Evolutionary conservation across 2,888 invertebrate species (phyloP).

Genomic region (Meta bourneti): DNA sequence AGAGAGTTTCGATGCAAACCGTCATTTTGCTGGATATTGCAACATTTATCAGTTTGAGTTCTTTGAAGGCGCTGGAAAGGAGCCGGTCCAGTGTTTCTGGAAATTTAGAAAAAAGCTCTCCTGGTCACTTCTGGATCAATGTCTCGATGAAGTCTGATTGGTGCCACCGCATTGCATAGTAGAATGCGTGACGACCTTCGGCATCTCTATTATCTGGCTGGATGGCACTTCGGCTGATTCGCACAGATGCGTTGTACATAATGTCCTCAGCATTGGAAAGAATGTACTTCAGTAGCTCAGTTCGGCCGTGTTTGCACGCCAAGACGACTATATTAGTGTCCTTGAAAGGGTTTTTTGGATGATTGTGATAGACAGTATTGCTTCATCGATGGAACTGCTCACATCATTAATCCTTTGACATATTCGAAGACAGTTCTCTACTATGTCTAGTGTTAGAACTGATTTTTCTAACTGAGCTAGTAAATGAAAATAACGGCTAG

Average conservation of each 20-base stretch:
- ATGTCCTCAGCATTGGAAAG: slow-evolving; percentile 8
- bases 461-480: neutral
- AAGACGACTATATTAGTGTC: slow-evolving; percentile 25
- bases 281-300: neutral
- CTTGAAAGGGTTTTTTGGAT: slow-evolving; percentile 32
- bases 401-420: neutral
- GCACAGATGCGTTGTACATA: slow-evolving; percentile 10
- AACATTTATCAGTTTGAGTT: slow-evolving; percentile 55
- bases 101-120: neutral
- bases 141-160: neutral
- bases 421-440: neutral
- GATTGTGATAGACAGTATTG: neutral
- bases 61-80: slow-evolving; percentile 36
- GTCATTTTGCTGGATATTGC: slow-evolving; percentile 13
- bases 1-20: neutral
- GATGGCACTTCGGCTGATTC: neutral
- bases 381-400: neutral
- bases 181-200: slow-evolving; percentile 37
- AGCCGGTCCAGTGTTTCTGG: slow-evolving; percentile 10
- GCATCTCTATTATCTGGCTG: slow-evolving; percentile 5
- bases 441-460: neutral
- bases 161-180: slow-evolving; percentile 51
- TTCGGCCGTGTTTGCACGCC: slow-evolving; percentile 8
- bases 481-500: neutral
- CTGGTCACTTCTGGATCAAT: slow-evolving; percentile 41